These are phyloP conservation scores for Diabrotica undecimpunctata DNA, from an alignment of 1,140 invertebrate species.

Conservation along the genomic window DNA sequence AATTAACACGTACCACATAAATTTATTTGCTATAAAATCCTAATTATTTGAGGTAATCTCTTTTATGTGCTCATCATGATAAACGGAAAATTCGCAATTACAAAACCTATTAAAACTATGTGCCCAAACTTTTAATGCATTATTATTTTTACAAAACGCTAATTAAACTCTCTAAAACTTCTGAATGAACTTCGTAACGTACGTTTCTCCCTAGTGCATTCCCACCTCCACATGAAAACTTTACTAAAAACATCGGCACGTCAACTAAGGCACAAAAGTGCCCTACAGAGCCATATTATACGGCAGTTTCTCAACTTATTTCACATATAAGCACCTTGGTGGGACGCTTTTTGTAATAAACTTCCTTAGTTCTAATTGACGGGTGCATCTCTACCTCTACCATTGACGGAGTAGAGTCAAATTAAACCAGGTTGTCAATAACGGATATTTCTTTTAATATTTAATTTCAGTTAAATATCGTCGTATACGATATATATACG, in stretches of 20 bases:
- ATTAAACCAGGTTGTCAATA: not conserved
- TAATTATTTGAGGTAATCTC: too few species aligned
- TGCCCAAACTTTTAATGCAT: not conserved
- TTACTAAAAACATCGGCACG: not conserved
- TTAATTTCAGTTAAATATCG: too few species aligned
- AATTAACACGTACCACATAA: too few species aligned
- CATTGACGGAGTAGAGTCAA: not conserved
- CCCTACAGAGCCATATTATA: constrained; percentile 13
- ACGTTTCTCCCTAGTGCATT: not conserved
- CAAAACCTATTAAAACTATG: too few species aligned
- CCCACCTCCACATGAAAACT: not conserved
- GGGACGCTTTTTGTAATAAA: constrained; percentile 15
- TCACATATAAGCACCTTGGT: constrained; percentile 1
- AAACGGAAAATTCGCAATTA: too few species aligned
- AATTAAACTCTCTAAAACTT: not conserved
- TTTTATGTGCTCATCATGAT: too few species aligned
- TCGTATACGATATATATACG: too few species aligned
- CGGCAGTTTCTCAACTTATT: constrained; percentile 10
- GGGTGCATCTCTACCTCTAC: not conserved
- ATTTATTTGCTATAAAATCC: too few species aligned
- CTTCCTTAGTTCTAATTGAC: constrained; percentile 11
- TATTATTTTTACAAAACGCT: not conserved
- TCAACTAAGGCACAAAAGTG: not conserved
- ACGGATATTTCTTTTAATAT: too few species aligned
- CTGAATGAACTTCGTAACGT: not conserved